phyloP scores from a whole-genome alignment of 1,140 invertebrate species.

The Cryptotermes secundus region DNA sequence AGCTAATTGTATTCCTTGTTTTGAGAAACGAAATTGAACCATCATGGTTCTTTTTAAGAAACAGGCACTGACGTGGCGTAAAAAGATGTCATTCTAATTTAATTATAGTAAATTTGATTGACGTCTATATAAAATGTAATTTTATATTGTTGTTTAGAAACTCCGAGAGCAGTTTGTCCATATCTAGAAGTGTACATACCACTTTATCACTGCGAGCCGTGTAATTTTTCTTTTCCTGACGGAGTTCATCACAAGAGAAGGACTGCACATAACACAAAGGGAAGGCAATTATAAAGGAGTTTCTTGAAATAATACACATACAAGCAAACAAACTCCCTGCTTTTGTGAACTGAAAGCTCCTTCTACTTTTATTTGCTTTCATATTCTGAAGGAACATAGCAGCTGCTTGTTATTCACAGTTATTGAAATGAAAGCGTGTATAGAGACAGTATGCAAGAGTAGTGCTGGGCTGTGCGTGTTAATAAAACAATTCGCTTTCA shows the following conservation, averaged over 20 bases:
- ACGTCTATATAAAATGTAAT: too few relatives aligned
- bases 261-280: not conserved
- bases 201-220: not conserved
- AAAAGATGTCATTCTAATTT: too few relatives aligned
- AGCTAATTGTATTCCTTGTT: too few relatives aligned
- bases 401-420: not conserved
- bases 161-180: too few relatives aligned
- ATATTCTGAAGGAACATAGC: not conserved
- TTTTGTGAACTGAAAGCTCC: not conserved
- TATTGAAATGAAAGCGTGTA: not conserved
- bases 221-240: not conserved
- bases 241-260: not conserved
- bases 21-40: too few relatives aligned
- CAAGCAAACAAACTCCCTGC: not conserved
- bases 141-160: too few relatives aligned
- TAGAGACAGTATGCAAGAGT: not conserved
- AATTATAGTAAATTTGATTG: too few relatives aligned
- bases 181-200: too few relatives aligned
- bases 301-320: not conserved
- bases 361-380: not conserved
- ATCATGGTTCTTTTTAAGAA: too few relatives aligned
- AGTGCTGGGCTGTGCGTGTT: not conserved
- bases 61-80: too few relatives aligned
- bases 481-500: not conserved
- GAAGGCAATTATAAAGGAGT: not conserved